Conservation (phyloP, 1,140 invertebrate genomes). For the Drosophila elegans region DNA sequence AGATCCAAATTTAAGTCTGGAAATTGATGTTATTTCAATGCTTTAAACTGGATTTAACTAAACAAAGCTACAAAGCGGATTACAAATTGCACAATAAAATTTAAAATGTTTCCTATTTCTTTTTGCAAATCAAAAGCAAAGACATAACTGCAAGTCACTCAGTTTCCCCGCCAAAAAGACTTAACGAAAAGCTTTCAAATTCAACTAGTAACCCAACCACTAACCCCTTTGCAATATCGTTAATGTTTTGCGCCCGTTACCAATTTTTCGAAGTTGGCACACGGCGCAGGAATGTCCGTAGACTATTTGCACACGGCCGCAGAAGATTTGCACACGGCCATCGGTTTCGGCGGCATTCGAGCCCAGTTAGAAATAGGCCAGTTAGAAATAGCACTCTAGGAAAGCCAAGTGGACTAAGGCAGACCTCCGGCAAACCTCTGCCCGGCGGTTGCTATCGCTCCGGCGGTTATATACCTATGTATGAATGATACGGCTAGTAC, state of each 20-base stretch:
- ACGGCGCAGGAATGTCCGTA: constrained; percentile 64
- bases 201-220: constrained; percentile 57
- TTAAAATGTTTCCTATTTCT: too few species aligned
- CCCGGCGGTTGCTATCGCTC: constrained; percentile 65
- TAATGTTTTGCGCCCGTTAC: constrained; percentile 60
- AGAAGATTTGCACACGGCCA: constrained; percentile 60
- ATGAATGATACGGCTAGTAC: constrained; percentile 7
- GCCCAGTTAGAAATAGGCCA: constrained; percentile 73
- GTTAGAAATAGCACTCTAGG: constrained; percentile 67
- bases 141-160: not conserved
- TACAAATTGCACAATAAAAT: too few species aligned
- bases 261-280: constrained; percentile 65
- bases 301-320: constrained; percentile 68
- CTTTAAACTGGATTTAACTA: too few species aligned
- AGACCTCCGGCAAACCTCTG: constrained; percentile 40
- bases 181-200: constrained; percentile 35
- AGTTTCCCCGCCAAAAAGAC: not conserved
- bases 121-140: not conserved
- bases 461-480: constrained; percentile 4
- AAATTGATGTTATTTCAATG: too few species aligned
- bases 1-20: too few species aligned
- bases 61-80: too few species aligned
- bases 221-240: constrained; percentile 52
- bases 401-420: constrained; percentile 72
- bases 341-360: constrained; percentile 25